phyloP scores from a whole-genome alignment of 2,797 vertebrate species.

The Harpagifer antarcticus region DNA sequence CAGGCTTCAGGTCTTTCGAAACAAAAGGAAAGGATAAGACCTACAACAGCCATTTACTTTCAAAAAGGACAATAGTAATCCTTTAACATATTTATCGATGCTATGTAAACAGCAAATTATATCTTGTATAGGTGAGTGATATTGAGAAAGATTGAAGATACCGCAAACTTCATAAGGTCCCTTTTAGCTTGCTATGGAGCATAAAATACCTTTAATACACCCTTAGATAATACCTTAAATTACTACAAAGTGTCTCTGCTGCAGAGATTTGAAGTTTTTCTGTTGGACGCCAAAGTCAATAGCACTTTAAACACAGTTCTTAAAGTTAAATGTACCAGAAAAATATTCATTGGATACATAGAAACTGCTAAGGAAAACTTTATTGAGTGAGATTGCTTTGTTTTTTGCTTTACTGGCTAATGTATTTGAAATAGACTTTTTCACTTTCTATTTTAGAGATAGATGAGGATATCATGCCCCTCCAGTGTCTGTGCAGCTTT shows the following conservation, averaged over 20 bases:
- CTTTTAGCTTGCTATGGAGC: neutral
- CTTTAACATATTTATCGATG: constrained; percentile 21
- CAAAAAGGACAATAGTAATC: constrained; percentile 48
- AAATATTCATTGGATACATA: neutral
- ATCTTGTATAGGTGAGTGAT: constrained; percentile 2
- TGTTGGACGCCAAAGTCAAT: neutral
- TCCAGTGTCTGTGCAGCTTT: neutral
- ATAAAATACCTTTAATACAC: neutral
- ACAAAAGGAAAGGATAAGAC: constrained; percentile 54
- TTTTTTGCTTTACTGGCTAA: neutral
- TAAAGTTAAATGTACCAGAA: neutral
- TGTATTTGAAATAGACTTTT: neutral
- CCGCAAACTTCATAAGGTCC: neutral
- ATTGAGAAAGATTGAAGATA: constrained; percentile 11
- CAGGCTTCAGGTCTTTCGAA: constrained; percentile 66
- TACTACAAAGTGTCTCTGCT: no score
- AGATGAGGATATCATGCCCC: neutral
- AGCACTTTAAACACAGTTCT: neutral
- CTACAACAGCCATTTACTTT: constrained; percentile 44
- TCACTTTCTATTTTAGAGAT: neutral
- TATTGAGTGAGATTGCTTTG: neutral
- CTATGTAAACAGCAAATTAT: constrained; percentile 10
- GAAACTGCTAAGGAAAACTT: neutral
- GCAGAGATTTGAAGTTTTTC: no score
- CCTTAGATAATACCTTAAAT: neutral